Evolutionary conservation across 2,113 vertebrate species (phyloP).

Genomic region (Pseudorhombus dupliciocellatus): DNA sequence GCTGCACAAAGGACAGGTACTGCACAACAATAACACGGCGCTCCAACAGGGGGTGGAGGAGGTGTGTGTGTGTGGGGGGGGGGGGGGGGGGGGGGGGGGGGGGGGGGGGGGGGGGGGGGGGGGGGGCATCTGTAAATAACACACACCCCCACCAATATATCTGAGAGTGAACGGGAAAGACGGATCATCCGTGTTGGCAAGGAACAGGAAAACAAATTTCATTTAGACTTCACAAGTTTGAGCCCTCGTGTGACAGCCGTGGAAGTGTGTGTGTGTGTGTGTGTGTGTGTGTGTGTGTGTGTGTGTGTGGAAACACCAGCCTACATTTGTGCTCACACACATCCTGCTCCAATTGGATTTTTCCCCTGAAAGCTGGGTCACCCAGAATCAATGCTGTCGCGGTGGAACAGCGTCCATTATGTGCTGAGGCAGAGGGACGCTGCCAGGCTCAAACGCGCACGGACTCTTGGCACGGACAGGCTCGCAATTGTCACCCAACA

Average conservation of each 20-base stretch:
- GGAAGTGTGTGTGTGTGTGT: neutral
- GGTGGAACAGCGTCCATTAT: constrained; percentile 62
- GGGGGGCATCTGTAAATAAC: constrained; percentile 29
- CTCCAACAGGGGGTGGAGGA: neutral
- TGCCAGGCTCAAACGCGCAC: neutral
- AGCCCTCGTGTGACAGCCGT: neutral
- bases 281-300: neutral
- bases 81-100: neutral
- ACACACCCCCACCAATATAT: constrained; percentile 3
- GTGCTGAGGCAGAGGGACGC: constrained; percentile 13
- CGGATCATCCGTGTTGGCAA: no score
- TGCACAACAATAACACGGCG: constrained; percentile 28
- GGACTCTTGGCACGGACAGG: neutral
- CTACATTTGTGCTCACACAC: constrained; percentile 50
- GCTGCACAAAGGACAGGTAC: constrained; percentile 61
- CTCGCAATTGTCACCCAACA: neutral
- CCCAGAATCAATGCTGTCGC: constrained; percentile 63
- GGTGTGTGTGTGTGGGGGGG: neutral
- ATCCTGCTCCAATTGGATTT: constrained; percentile 61
- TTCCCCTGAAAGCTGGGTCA: constrained; percentile 64
- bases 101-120: neutral
- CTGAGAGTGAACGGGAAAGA: no score
- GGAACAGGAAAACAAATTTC: neutral
- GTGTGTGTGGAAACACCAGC: constrained; percentile 31
- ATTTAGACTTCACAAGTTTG: neutral